A percentile compares a stretch with the other conserved stretches of the same genome.
phyloP scores from a whole-genome alignment of 2,888 invertebrate genomes.

The Stenodema calcarata region DNA sequence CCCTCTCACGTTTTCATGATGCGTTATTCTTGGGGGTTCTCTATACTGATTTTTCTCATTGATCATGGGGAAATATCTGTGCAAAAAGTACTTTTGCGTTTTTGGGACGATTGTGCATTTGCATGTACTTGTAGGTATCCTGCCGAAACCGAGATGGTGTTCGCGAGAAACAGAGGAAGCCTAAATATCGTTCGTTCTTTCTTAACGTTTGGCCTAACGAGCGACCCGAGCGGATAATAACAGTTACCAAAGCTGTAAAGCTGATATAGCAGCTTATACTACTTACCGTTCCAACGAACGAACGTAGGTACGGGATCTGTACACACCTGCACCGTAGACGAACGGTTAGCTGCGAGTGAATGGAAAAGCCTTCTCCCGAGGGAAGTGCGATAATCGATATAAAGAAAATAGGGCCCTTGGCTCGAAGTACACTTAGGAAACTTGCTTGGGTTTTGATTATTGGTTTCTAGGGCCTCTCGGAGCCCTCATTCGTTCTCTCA shows the following conservation, averaged over 20 bases:
- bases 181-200: neutral
- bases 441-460: slow-evolving; percentile 1
- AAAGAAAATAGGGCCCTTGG: neutral
- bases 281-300: neutral
- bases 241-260: neutral
- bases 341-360: neutral
- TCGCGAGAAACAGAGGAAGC: no score
- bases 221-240: neutral
- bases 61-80: no score
- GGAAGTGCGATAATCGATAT: neutral
- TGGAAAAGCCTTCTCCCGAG: neutral
- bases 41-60: no score
- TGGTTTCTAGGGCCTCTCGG: neutral
- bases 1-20: no score
- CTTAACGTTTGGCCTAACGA: neutral
- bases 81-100: no score
- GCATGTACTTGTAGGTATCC: no score
- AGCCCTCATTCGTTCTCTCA: neutral
- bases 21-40: no score
- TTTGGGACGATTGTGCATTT: no score
- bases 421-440: neutral
- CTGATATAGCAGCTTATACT: neutral
- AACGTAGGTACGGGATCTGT: neutral
- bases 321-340: neutral
- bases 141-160: no score